These are phyloP conservation scores for Drosophila ercepeae DNA, from an alignment of 1,140 invertebrate genomes.

Conservation along the genomic window DNA sequence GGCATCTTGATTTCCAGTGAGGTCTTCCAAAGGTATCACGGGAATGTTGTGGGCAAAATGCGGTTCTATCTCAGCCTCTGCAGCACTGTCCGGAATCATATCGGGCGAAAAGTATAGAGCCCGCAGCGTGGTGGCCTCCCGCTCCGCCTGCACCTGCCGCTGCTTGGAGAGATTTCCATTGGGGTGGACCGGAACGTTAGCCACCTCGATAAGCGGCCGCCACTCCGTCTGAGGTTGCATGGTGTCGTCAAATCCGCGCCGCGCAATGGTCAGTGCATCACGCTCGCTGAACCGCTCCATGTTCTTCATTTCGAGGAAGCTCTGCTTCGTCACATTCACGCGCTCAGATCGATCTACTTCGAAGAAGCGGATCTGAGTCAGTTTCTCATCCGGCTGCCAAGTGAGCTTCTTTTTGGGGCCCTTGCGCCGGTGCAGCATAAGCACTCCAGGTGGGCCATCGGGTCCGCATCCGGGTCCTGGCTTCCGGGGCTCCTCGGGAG, in stretches of 20 bases:
- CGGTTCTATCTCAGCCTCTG: constrained; percentile 93
- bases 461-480: constrained; percentile 81
- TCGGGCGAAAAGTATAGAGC: constrained; percentile 93
- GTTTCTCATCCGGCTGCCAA: constrained; percentile 92
- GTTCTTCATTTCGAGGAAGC: constrained; percentile 95
- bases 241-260: constrained; percentile 90
- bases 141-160: constrained; percentile 92
- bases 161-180: constrained; percentile 93
- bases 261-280: constrained; percentile 90
- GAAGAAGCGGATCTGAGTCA: constrained; percentile 94
- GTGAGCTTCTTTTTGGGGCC: constrained; percentile 92
- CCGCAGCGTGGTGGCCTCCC: constrained; percentile 92
- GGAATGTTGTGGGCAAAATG: constrained; percentile 90
- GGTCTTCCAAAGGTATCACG: constrained; percentile 94
- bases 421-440: constrained; percentile 84
- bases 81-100: constrained; percentile 93
- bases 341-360: constrained; percentile 97
- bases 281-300: constrained; percentile 94
- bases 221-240: constrained; percentile 92
- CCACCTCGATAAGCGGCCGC: constrained; percentile 88
- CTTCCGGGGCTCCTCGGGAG: constrained; percentile 57
- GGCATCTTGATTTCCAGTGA: constrained; percentile 91
- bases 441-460: constrained; percentile 79
- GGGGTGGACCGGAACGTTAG: constrained; percentile 86
- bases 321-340: constrained; percentile 95